Conservation (phyloP, 2,113 vertebrate species). For the Corvus cornix region DNA sequence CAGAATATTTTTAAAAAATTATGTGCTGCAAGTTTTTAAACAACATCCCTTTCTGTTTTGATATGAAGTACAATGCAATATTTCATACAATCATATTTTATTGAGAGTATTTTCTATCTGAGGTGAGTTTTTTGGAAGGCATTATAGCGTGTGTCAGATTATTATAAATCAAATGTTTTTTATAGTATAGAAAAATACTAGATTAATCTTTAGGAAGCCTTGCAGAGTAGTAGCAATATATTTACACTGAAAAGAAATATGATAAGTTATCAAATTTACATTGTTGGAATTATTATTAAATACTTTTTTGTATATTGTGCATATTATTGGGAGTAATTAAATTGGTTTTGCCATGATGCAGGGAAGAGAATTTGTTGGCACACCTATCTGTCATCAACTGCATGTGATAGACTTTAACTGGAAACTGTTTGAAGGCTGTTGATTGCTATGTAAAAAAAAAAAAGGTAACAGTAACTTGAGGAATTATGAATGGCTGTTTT, state of each 20-base stretch:
- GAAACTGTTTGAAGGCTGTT: background rate
- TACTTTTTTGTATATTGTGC: background rate
- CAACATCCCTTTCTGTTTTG: background rate
- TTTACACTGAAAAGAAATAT: background rate
- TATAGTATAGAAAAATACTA: background rate
- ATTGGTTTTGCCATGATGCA: background rate
- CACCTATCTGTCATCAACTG: background rate
- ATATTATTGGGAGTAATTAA: background rate
- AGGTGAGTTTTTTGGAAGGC: background rate
- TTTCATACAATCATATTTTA: background rate
- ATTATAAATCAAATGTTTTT: background rate
- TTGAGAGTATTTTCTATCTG: background rate
- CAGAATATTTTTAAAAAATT: background rate
- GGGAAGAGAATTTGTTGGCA: background rate
- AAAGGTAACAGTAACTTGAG: background rate
- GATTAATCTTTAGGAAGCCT: background rate
- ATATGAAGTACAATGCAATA: background rate
- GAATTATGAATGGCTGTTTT: background rate
- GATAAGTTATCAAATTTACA: background rate
- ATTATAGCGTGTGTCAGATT: background rate
- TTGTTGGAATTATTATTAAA: background rate
- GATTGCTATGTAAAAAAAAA: conserved; percentile 3
- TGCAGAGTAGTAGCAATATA: background rate
- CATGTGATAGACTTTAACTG: background rate
- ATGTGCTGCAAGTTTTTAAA: background rate